A percentile compares a stretch with the other conserved stretches of the same genome.
phyloP scores from a whole-genome alignment of 2,113 vertebrate species.

The Pterocles burchelli region DNA sequence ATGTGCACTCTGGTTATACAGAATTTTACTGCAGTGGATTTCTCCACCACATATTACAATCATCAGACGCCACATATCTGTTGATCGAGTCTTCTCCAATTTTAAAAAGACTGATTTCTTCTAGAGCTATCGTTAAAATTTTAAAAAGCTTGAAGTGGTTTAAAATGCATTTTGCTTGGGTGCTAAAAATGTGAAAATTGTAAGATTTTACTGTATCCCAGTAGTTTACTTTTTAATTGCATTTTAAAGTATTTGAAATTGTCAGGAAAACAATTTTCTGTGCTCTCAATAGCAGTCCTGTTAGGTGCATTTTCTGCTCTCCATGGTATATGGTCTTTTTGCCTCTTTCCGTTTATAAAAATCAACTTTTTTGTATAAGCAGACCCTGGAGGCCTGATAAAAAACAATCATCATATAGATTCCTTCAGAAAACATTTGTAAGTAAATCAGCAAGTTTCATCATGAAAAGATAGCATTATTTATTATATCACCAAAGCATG shows the following conservation, averaged over 20 bases:
- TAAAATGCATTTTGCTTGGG: neutral
- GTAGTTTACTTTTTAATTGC: neutral
- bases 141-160: neutral
- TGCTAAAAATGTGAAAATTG: neutral
- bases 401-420: neutral
- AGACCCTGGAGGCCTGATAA: neutral
- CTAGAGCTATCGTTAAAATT: neutral
- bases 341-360: neutral
- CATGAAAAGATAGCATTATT: neutral
- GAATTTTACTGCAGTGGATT: neutral
- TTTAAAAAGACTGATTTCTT: neutral
- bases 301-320: neutral
- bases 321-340: neutral
- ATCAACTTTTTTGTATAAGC: neutral
- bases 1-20: neutral
- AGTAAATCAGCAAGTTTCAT: neutral
- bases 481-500: neutral
- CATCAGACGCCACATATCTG: neutral
- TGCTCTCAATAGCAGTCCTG: neutral
- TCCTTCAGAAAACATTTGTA: neutral
- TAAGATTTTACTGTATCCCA: neutral
- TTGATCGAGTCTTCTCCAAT: accelerated
- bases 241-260: neutral
- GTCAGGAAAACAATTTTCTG: neutral
- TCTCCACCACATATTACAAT: neutral